These are phyloP conservation scores for Choreutis nemorana DNA, from an alignment of 2,888 invertebrate genomes.

Conservation along the genomic window DNA sequence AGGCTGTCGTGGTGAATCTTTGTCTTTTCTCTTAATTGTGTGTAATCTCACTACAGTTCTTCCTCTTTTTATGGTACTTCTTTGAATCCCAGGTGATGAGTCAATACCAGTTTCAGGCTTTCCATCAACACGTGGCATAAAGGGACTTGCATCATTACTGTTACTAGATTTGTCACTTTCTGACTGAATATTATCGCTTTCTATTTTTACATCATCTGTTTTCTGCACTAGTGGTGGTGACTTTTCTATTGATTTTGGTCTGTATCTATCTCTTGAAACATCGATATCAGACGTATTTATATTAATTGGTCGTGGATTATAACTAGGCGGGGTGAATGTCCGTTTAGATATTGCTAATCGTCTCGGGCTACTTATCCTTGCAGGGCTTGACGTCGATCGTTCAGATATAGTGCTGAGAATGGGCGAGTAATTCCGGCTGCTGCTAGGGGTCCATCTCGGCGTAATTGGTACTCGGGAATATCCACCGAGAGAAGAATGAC, in stretches of 20 bases:
- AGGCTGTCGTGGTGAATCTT: constrained; percentile 52
- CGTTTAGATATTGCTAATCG: constrained; percentile 58
- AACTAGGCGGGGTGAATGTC: constrained; percentile 43
- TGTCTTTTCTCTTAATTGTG: constrained; percentile 65
- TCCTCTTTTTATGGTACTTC: constrained; percentile 74
- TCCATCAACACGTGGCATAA: constrained; percentile 53
- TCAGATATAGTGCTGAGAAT: constrained; percentile 76
- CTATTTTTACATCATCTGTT: constrained; percentile 30
- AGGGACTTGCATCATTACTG: too few relatives aligned
- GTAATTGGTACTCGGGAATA: constrained; percentile 62
- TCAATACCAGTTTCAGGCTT: constrained; percentile 51
- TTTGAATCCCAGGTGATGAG: constrained; percentile 40
- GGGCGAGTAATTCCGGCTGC: constrained; percentile 71
- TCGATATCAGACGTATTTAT: constrained; percentile 89
- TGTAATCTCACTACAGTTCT: constrained; percentile 78
- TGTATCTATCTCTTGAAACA: constrained; percentile 74
- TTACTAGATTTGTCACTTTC: too few relatives aligned
- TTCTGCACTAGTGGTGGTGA: constrained; percentile 21
- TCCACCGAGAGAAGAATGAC: constrained; percentile 55
- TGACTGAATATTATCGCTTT: constrained; percentile 21
- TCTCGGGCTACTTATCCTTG: constrained; percentile 49
- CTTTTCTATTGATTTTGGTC: constrained; percentile 23
- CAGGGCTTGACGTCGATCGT: constrained; percentile 37
- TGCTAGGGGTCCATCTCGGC: constrained; percentile 42
- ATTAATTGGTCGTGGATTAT: constrained; percentile 70